phyloP scores from a whole-genome alignment of 2,797 vertebrate species.

The Mus minutoides region DNA sequence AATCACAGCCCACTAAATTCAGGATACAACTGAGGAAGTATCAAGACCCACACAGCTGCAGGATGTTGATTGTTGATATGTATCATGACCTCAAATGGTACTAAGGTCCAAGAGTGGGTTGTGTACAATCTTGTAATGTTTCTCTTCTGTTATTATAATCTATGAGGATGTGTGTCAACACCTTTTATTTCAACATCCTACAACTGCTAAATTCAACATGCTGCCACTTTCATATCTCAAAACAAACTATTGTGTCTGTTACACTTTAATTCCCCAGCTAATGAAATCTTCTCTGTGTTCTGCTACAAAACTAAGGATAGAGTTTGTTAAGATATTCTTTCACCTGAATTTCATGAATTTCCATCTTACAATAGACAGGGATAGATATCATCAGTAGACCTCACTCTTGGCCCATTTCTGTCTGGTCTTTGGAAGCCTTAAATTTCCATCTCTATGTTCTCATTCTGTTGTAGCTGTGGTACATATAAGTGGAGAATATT shows the following conservation, averaged over 20 bases:
- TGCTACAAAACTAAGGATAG: background rate
- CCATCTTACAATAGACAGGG: background rate
- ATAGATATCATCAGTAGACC: background rate
- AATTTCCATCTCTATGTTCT: background rate
- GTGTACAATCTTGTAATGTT: background rate
- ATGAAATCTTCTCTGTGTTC: accelerated
- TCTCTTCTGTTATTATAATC: background rate
- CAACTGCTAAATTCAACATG: background rate
- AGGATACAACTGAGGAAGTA: background rate
- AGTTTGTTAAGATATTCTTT: background rate
- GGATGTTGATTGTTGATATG: background rate
- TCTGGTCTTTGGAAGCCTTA: background rate
- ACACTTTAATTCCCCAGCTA: background rate
- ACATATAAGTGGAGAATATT: background rate
- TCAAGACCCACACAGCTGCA: background rate
- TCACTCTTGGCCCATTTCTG: background rate
- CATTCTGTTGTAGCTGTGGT: background rate
- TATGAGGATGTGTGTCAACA: background rate
- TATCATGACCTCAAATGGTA: background rate
- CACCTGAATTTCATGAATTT: background rate
- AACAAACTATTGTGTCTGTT: too few relatives aligned
- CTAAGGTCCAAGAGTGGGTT: background rate
- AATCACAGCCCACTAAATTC: too few relatives aligned
- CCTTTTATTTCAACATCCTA: background rate
- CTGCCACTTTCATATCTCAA: background rate